A percentile compares a stretch with the other conserved stretches of the same genome.
phyloP scores from a whole-genome alignment of 2,113 vertebrate genomes.

The Columba janthina region DNA sequence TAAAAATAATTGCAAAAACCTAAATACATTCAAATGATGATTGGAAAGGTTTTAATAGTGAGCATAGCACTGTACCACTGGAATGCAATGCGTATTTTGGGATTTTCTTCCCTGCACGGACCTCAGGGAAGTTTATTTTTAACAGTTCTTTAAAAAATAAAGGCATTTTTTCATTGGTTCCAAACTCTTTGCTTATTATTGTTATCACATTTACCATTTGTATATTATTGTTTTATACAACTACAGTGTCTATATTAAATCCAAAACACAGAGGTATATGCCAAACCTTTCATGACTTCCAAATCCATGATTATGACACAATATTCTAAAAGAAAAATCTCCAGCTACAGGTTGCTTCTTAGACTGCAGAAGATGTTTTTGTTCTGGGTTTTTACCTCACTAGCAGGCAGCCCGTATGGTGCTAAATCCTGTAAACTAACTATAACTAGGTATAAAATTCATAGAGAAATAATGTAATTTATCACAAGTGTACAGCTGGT shows the following conservation, averaged over 20 bases:
- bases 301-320: constrained; percentile 30
- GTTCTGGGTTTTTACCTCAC: neutral
- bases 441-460: constrained; percentile 74
- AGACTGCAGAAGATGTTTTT: neutral
- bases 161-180: neutral
- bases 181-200: neutral
- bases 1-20: neutral
- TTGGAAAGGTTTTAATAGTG: neutral
- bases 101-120: neutral
- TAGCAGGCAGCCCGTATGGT: constrained; percentile 67
- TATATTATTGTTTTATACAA: constrained; percentile 42
- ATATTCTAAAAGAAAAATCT: constrained; percentile 39
- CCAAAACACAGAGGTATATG: constrained; percentile 10
- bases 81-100: neutral
- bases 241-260: constrained; percentile 30
- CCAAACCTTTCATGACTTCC: constrained; percentile 54
- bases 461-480: constrained; percentile 68
- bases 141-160: neutral
- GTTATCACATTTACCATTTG: constrained; percentile 40
- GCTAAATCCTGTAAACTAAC: constrained; percentile 70
- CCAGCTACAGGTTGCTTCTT: constrained; percentile 35
- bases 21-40: neutral
- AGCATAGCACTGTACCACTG: neutral
- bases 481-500: constrained; percentile 76
- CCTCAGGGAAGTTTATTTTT: neutral